A percentile compares a stretch with the other conserved stretches of the same genome.
phyloP scores from a whole-genome alignment of 2,113 vertebrate genomes.

The Gila orcuttii region DNA sequence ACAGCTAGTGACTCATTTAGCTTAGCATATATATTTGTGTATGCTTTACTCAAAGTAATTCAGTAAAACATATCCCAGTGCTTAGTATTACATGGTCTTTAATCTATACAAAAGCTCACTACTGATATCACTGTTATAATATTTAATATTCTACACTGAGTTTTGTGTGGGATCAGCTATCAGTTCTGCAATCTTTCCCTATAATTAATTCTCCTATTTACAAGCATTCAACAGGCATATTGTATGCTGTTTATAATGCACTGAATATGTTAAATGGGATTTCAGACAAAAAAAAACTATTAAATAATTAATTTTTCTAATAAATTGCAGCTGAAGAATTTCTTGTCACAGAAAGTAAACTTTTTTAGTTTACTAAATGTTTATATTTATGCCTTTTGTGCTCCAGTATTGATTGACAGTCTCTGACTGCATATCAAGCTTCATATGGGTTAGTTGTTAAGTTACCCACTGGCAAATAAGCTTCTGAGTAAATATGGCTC shows the following conservation, averaged over 20 bases:
- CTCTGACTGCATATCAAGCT: not conserved
- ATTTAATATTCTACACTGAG: not conserved
- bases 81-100: not conserved
- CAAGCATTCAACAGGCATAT: not conserved
- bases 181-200: not conserved
- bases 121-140: not conserved
- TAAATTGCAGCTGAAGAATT: not conserved
- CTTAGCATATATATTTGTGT: not conserved
- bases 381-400: too few relatives aligned
- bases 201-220: not conserved
- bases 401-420: not conserved
- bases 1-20: not conserved
- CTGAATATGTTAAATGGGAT: not conserved
- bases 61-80: not conserved
- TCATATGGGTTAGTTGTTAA: not conserved
- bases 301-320: not conserved
- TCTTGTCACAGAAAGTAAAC: too few relatives aligned
- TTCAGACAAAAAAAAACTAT: too few relatives aligned
- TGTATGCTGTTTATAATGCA: not conserved
- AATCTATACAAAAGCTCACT: not conserved
- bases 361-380: too few relatives aligned
- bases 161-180: not conserved
- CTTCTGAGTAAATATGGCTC: not conserved
- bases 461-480: not conserved
- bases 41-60: not conserved